phyloP scores from a whole-genome alignment of 2,888 invertebrate genomes.

The Formica aserva region DNA sequence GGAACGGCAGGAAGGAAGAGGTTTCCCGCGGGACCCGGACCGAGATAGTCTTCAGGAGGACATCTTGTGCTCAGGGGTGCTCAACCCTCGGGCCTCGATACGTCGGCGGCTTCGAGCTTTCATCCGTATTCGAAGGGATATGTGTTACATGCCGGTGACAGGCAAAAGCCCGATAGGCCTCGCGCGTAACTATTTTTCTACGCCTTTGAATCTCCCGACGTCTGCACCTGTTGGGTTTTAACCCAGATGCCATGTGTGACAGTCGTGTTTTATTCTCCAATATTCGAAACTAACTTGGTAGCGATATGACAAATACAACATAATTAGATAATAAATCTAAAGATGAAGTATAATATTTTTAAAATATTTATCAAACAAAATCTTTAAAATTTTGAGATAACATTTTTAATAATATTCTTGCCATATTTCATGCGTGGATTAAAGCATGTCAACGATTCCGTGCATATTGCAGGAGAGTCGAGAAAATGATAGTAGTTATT shows the following conservation, averaged over 20 bases:
- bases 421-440: not conserved
- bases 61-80: conserved; percentile 83
- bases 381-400: not conserved
- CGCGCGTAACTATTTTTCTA: conserved; percentile 71
- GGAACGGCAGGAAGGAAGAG: conserved; percentile 82
- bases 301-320: not conserved
- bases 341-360: not conserved
- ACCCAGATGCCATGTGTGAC: conserved; percentile 51
- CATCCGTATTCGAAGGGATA: conserved; percentile 68
- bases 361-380: not conserved
- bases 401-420: not conserved
- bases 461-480: not conserved
- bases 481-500: conserved; percentile 35
- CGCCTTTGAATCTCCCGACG: conserved; percentile 50
- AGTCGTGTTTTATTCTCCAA: conserved; percentile 51
- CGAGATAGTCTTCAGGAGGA: conserved; percentile 85
- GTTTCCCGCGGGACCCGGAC: conserved; percentile 84
- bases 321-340: not conserved
- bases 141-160: conserved; percentile 66
- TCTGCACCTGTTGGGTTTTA: conserved; percentile 66
- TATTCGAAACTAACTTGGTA: not conserved
- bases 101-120: conserved; percentile 64
- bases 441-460: not conserved
- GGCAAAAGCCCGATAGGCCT: conserved; percentile 71
- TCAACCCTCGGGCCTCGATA: conserved; percentile 77